phyloP scores from a whole-genome alignment of 1,140 invertebrate genomes.

The Formica exsecta region DNA sequence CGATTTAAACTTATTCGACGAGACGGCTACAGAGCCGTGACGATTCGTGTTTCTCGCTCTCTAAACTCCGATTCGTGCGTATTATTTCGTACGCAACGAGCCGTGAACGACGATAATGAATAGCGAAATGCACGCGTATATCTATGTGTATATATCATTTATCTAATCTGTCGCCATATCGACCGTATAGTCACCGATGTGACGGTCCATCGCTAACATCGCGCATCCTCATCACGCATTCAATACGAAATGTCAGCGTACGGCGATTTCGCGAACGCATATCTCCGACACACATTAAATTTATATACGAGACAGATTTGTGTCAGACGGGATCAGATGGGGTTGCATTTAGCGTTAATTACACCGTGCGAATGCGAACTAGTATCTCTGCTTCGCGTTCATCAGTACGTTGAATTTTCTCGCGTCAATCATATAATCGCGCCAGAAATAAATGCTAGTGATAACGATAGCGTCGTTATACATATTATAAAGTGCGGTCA shows the following conservation, averaged over 20 bases:
- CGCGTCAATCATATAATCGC: constrained; percentile 25
- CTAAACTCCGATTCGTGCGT: background rate
- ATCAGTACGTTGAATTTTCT: background rate
- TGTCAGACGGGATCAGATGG: background rate
- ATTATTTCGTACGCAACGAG: background rate
- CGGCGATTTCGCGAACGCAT: background rate
- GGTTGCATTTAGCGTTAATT: background rate
- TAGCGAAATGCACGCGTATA: background rate
- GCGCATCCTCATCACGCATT: background rate
- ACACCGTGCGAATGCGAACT: background rate
- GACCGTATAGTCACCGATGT: background rate
- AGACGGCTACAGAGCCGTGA: background rate
- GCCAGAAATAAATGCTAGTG: background rate
- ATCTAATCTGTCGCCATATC: constrained; percentile 32
- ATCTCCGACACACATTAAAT: background rate
- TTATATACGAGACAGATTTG: background rate
- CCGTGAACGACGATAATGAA: background rate
- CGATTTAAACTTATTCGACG: background rate
- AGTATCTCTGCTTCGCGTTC: background rate
- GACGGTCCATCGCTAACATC: background rate
- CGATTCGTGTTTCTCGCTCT: background rate
- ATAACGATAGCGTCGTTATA: background rate
- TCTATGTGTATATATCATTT: background rate
- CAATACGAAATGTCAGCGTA: background rate
- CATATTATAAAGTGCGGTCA: background rate